Percentiles rank a stretch among this genome's conserved stretches.
Evolutionary conservation across 2,113 vertebrate genomes (phyloP).

Genomic region (Brachyistius frenatus): DNA sequence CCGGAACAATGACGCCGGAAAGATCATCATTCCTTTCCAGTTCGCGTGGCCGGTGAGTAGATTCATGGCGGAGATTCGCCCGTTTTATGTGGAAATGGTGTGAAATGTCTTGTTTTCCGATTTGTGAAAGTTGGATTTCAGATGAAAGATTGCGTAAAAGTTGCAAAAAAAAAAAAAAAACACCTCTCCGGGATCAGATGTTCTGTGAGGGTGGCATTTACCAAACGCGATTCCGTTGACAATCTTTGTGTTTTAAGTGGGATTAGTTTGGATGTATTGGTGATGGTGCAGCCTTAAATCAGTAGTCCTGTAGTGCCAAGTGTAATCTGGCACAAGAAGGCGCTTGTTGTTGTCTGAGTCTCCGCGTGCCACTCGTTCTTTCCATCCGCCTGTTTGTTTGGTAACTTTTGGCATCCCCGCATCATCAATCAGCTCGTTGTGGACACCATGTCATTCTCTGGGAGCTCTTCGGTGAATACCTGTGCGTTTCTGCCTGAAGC

Average conservation of each 20-base stretch:
- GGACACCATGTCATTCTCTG: background rate
- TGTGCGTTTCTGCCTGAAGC: conserved; percentile 11
- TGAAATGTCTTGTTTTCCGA: no score
- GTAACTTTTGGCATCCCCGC: background rate
- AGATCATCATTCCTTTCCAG: conserved; percentile 92
- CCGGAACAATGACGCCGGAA: conserved; percentile 84
- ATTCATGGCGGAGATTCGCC: background rate
- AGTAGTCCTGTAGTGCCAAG: no score
- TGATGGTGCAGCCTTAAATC: no score
- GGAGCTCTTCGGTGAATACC: background rate
- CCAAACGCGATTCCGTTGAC: no score
- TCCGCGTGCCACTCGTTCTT: background rate
- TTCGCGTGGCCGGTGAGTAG: conserved; percentile 96
- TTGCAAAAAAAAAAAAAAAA: no score
- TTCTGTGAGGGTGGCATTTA: no score
- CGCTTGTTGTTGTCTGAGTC: background rate
- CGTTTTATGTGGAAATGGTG: background rate
- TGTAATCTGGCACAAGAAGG: background rate
- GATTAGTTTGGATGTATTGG: no score
- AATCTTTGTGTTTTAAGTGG: no score
- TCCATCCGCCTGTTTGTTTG: background rate
- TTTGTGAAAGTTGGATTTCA: no score
- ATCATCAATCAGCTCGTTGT: background rate
- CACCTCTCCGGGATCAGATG: no score
- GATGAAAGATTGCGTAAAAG: no score